Conservation (phyloP, 2,797 vertebrate species). For the Myotis vivesi region DNA sequence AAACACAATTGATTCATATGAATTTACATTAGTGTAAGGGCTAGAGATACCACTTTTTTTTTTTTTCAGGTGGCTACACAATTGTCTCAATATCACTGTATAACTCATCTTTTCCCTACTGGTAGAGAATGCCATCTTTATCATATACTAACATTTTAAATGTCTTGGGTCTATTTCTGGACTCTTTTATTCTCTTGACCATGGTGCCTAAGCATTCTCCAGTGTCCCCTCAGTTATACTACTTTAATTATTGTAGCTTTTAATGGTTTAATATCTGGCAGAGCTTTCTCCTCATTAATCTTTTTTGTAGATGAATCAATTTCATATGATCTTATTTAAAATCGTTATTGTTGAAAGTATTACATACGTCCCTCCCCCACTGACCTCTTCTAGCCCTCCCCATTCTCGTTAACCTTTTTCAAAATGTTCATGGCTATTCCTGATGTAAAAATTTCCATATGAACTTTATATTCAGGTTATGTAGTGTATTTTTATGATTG, state of each 20-base stretch:
- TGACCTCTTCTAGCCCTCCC: too few relatives aligned
- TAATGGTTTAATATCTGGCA: conserved; percentile 17
- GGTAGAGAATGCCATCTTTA: conserved; percentile 45
- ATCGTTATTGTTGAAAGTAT: too few relatives aligned
- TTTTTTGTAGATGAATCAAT: too few relatives aligned
- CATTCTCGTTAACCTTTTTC: conserved; percentile 28
- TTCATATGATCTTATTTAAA: too few relatives aligned
- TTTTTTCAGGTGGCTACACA: conserved; percentile 44
- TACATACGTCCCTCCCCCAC: too few relatives aligned
- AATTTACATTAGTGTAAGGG: conserved; percentile 50
- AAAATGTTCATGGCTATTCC: conserved; percentile 41
- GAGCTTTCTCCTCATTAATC: neutral
- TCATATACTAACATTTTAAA: conserved; percentile 36
- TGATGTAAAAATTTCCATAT: conserved; percentile 42
- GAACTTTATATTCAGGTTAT: conserved; percentile 56
- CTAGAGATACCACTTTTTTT: neutral
- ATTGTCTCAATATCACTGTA: conserved; percentile 23
- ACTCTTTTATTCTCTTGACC: conserved; percentile 25
- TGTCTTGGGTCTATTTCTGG: conserved; percentile 38
- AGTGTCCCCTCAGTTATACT: conserved; percentile 39
- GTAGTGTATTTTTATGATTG: conserved; percentile 54
- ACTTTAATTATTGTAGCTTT: conserved; percentile 48
- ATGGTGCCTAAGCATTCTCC: neutral
- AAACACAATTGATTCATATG: conserved; percentile 53
- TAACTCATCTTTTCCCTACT: conserved; percentile 11